Base-by-base conservation (phyloP, 2,797 vertebrate genomes). In the Takifugu ocellatus region DNA sequence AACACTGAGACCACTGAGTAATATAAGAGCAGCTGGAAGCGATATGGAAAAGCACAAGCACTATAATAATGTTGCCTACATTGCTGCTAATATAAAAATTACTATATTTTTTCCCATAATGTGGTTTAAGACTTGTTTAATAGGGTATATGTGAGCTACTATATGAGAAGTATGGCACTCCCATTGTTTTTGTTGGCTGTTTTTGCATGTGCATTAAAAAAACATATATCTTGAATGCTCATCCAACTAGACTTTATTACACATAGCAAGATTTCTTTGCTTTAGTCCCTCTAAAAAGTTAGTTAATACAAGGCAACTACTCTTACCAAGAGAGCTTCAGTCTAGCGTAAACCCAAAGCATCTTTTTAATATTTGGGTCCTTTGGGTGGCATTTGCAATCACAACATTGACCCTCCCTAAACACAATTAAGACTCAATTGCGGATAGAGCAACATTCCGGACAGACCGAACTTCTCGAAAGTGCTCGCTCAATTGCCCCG, bases 351-450 rank as follows among this genome's bases (percentile, higher is more conserved):
- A 88, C 77, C 69, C 75, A 81, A 82, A 80, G 72, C 61, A 65
- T 82, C 78, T 83, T 83, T 78, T 84, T 83, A 70, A 83, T 80
- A 79, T 88, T 87, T 89, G 36, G 36, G 36, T 39, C 84, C 82
- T 85, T 54, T 82, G 82, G 85, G 84, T 83, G 71, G 84, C 81
- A 84, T 87, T 82, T 85, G 85, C 82, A 82, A 81, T 85, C 81
- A 83, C 75, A 82, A 79, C 66, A 73, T 75, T 70, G 62, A 83
- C 84, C 82, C 74, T 49, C 65, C 63, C 66, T 83, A 84, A 86
- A 84, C 83, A 76, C 83, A 79, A 84, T 88, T 87, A 85, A 61
- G 82, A 85, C 86, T 83, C 81, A 89, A 88, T 86, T 81, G 75
- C 51, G 69, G 66, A 70, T 78, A 77, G 69, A 72, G 81, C 69